Evolutionary conservation across 2,888 invertebrate species (phyloP).

Genomic region (Idaea aversata): DNA sequence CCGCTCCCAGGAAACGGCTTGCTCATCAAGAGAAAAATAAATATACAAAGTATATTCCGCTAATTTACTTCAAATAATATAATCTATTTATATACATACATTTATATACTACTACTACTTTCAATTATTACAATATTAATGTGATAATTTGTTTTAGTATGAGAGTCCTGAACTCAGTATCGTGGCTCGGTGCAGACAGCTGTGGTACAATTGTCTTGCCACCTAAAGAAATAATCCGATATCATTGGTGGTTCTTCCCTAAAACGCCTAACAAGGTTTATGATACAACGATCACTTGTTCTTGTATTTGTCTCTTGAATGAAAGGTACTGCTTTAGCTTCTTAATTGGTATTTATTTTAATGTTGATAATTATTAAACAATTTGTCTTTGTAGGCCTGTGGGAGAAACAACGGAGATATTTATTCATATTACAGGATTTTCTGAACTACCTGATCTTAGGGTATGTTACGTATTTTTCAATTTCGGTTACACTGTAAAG

Average conservation of each 20-base stretch:
- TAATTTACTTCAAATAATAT: too few species aligned
- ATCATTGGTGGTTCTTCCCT: conserved; percentile 74
- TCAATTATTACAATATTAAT: not conserved
- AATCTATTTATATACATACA: too few species aligned
- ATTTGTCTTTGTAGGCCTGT: conserved; percentile 53
- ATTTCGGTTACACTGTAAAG: not conserved
- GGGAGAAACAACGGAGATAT: conserved; percentile 64
- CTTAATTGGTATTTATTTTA: not conserved
- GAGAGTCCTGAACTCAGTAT: conserved; percentile 53
- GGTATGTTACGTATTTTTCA: conserved; percentile 35
- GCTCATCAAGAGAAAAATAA: too few species aligned
- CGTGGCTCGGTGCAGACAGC: conserved; percentile 68
- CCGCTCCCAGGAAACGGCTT: too few species aligned
- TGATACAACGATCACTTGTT: conserved; percentile 61
- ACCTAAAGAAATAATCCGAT: conserved; percentile 63
- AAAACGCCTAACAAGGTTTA: conserved; percentile 57
- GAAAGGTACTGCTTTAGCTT: conserved; percentile 47
- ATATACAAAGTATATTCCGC: too few species aligned
- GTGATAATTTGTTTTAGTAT: conserved; percentile 40
- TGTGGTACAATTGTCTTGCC: conserved; percentile 57
- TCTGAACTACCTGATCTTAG: conserved; percentile 68
- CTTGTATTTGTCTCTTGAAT: conserved; percentile 63
- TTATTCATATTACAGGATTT: conserved; percentile 62
- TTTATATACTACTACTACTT: too few species aligned
- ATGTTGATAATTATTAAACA: not conserved